A percentile compares a stretch with the other conserved stretches of the same genome.
Evolutionary conservation across 2,888 invertebrate genomes (phyloP).

Genomic region (Macrostomum cliftonense): DNA sequence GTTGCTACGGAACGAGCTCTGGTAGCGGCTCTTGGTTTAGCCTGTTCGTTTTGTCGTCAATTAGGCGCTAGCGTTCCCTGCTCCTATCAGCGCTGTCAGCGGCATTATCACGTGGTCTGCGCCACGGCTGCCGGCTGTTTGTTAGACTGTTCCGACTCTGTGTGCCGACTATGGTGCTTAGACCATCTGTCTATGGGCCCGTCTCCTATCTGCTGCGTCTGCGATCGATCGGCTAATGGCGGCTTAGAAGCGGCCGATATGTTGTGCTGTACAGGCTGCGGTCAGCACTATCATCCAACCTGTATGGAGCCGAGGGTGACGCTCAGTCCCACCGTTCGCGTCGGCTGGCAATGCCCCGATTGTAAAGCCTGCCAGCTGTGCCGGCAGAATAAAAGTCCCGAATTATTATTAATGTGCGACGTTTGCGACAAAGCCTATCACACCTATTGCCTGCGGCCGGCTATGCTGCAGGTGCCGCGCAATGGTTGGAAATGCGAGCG

Average conservation of each 20-base stretch:
- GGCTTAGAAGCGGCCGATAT: conserved; percentile 43
- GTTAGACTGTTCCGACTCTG: conserved; percentile 48
- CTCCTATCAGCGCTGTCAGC: conserved; percentile 53
- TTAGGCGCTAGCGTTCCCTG: conserved; percentile 76
- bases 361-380: conserved; percentile 86
- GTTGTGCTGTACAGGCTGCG: conserved; percentile 77
- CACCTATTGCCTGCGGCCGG: conserved; percentile 70
- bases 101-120: conserved; percentile 69
- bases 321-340: conserved; percentile 43
- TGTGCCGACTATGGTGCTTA: conserved; percentile 29
- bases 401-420: conserved; percentile 54
- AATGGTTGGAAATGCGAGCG: conserved; percentile 62
- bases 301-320: conserved; percentile 49
- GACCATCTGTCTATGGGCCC: too few species aligned
- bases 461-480: conserved; percentile 80
- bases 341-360: conserved; percentile 81
- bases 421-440: conserved; percentile 93
- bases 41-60: conserved; percentile 65
- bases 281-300: conserved; percentile 75
- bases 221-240: too few species aligned
- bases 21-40: conserved; percentile 45
- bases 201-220: too few species aligned
- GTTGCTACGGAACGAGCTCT: conserved; percentile 43
- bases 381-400: conserved; percentile 13
- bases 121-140: conserved; percentile 78